Evolutionary conservation across 2,888 invertebrate species (phyloP).

Genomic region (Diplazon laetatorius): DNA sequence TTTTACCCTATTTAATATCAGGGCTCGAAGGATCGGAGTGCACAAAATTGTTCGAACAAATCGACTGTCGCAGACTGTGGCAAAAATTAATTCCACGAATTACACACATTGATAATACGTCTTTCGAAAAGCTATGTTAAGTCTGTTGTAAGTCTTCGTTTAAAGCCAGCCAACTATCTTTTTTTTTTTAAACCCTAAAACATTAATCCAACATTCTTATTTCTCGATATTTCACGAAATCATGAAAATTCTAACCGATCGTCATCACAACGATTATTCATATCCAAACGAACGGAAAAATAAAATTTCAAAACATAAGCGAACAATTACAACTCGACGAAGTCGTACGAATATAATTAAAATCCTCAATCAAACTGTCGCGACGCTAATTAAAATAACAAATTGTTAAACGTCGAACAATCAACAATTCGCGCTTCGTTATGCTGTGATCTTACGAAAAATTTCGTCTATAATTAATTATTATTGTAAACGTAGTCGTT

Average conservation of each 20-base stretch:
- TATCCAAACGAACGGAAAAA: background rate
- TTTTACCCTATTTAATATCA: conserved; percentile 46
- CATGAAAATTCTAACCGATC: conserved; percentile 8
- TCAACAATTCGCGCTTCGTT: conserved; percentile 48
- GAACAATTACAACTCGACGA: too few species aligned
- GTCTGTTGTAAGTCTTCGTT: conserved; percentile 11
- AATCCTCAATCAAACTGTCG: conserved; percentile 63
- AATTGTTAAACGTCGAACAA: too few species aligned
- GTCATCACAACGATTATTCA: background rate
- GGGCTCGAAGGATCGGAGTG: conserved; percentile 29
- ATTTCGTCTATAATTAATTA: conserved; percentile 67
- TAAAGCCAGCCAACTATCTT: background rate
- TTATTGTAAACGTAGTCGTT: conserved; percentile 80
- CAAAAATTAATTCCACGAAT: conserved; percentile 44
- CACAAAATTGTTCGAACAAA: background rate
- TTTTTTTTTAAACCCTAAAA: conserved; percentile 9
- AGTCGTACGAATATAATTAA: conserved; percentile 1
- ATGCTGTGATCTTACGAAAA: conserved; percentile 54
- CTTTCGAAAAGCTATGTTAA: conserved; percentile 46
- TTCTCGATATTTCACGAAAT: too few species aligned
- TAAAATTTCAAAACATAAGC: too few species aligned
- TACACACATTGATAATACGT: conserved; percentile 34
- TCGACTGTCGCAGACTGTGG: conserved; percentile 50
- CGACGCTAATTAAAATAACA: conserved; percentile 33
- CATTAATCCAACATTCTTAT: conserved; percentile 35